Conservation (phyloP, 2,113 vertebrate genomes). For the Phalacrocorax carbo region DNA sequence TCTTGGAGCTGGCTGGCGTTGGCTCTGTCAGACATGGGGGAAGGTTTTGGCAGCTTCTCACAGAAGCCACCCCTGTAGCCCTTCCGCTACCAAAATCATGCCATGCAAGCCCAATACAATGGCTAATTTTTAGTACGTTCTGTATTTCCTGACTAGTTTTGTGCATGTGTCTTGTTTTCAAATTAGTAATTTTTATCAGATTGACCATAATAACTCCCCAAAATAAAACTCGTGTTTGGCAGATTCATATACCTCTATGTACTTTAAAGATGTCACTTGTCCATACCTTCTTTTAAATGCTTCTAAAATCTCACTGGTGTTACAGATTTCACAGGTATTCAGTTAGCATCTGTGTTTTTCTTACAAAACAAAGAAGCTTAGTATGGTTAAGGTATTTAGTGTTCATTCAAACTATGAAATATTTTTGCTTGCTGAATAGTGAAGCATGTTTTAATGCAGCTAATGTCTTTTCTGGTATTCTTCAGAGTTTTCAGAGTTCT, state of each 20-base stretch:
- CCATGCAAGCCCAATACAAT: accelerated
- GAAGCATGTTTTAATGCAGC: not conserved
- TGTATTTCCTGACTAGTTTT: not conserved
- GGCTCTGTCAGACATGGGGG: accelerated
- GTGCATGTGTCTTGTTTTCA: not conserved
- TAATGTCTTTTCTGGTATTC: not conserved
- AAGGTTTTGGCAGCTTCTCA: not conserved
- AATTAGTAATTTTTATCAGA: not conserved
- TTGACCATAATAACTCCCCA: not conserved
- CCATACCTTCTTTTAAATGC: not conserved
- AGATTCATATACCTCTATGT: not conserved
- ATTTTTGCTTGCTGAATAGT: not conserved
- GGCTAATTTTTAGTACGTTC: not conserved
- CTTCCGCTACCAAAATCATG: not conserved
- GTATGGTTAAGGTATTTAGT: not conserved
- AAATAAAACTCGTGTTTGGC: not conserved
- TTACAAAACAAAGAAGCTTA: not conserved
- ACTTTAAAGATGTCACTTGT: not conserved
- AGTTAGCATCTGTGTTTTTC: not conserved
- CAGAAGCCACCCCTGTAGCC: not conserved
- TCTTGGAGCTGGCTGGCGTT: not conserved
- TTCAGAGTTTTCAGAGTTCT: not conserved
- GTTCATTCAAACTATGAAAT: not conserved
- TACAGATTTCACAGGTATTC: not conserved
- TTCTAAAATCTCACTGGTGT: accelerated